Base-by-base conservation (phyloP, 2,797 vertebrate species). In the Cryptoblepharus egeriae region DNA sequence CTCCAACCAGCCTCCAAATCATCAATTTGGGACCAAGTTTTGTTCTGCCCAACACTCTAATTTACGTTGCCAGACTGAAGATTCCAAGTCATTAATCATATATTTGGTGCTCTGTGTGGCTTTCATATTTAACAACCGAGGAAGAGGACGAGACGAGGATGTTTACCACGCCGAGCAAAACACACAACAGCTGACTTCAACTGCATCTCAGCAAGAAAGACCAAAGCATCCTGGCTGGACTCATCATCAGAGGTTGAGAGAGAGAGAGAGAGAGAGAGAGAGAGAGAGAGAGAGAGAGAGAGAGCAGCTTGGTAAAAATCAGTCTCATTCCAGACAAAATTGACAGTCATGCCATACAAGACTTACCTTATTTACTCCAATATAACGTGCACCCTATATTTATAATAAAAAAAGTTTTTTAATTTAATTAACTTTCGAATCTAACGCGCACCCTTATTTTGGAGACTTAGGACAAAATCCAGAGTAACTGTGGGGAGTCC, bases 21-120 rank as follows among this genome's bases (percentile, higher is more conserved):
- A 82, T 82, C 81, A 82, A 70, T 77, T 75, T 70, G 81, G 28
- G 52, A 24, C 39, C 22, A 82, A 69, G 65, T 70, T 82, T 82
- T 71, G 57, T 70, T 70, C 81, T 71, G 65, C 67, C 74, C 81
- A 37, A 37, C n/a, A 42, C 65, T 82, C 81, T 82, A 70, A 82
- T 82, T 77, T 76, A 63, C 28, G 39, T 70, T 61, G 81, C 81
- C 81, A 82, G 74, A 28, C 39, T 37, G 74, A 77, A 71, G 81
- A 82, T 77, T 37, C 55, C 16, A 20, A 82, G 74, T 70, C 81
- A 82, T 82, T 82, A 76, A 77, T 82, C 81, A 82, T 82, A 61
- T 77, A 70, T 82, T 82, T 77, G 35, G 57, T 82, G 65, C 65
- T 71, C 67, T 49, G 39, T 13, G 74, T 35, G 42, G 81, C 74